Evolutionary conservation across 2,113 vertebrate species (phyloP), one percentile per base, ranked within the genome.

Genomic region (Mesembrinibis cayennensis): DNA sequence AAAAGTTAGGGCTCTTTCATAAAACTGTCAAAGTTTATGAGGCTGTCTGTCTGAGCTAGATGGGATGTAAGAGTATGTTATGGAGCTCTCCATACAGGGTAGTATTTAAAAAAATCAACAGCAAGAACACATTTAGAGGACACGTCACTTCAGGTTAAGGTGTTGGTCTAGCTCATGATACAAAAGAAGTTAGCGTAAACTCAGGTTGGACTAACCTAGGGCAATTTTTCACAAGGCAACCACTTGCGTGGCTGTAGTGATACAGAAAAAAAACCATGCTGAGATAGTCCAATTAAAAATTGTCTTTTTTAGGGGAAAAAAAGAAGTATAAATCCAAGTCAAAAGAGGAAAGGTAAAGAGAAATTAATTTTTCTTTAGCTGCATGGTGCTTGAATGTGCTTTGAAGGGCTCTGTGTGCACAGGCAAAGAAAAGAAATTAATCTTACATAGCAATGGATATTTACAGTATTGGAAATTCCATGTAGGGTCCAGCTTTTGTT

Each of bases 211-310:
- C 44, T 79, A 47, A 55, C 45, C 36, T 4, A 38, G 81, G n/a
- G 30, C 23, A 67, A 59, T 67, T 82, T 94, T 90, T 71, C 77
- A 82, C 72, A 44, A 58, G 86, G 63, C 72, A 81, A 7, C 14
- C 11, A 6, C 40, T 88, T 87, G 7, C 44, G 32, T 23, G 65
- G 77, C 62, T 81, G 84, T 40, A 70, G 29, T 52, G 71, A 56
- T 34, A 65, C 2, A 62, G 61, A 65, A 86, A 72, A 66, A 67
- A 45, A 26, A 3, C 8, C 66, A 58, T 45, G 42, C 65, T 89
- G 86, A 86, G 77, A 79, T 17, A 61, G 23, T 45, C 58, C 69
- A 92, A 73, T 79, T 90, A 94, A 92, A 93, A 93, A 90, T 50
- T 59, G 67, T 76, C 42, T 30, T 67, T 59, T 32, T 22, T 87